Evolutionary conservation across 2,888 invertebrate species (phyloP), one percentile per base, ranked within the genome.

Genomic region (Deroplatys truncata): DNA sequence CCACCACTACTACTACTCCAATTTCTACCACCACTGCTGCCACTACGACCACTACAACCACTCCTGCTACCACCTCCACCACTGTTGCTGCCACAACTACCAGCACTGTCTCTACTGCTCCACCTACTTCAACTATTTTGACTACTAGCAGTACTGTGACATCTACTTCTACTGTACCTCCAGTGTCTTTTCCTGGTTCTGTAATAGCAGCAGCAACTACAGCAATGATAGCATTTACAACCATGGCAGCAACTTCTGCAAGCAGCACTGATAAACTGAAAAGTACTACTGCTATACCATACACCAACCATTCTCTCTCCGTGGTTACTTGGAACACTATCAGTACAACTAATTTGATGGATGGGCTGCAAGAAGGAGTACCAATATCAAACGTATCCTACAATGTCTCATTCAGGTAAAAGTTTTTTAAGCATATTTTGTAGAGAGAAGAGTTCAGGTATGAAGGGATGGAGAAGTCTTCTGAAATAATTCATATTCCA

Each of bases 371-470:
- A 31, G 16, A 88, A 49, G 89, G 87, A 28, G 29, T 31, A 28
- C 87, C 89, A n/a, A 56, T 86, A 10, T 90, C 89, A 28, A 88
- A 88, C 83, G n/a, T 84, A 7, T 28, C 89, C 7, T 90, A 91
- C 72, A 89, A 88, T 29, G 89, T 91, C 1, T 85, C 90, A 13
- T 90, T 90, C 87, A 89, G 90, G 90, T 90, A 90, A 15, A 28
- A 29, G 15, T 29, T 28, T 28, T n/a, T 88, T 28, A 43, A 20
- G 72, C 7, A 25, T 82, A n/a, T 43, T 8, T 35, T 82, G 31
- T 83, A 35, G 9, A 9, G 5, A 9, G 5, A 35, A 7, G 35
- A 9, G 9, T 35, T 35, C 9, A 35, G 43, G 43, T 43, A 43
- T 1, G 43, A 43, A 43, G 43, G 35, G 13, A 13, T 43, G 43